phyloP scores from a whole-genome alignment of 2,797 vertebrate genomes.

The Peromyscus eremicus region DNA sequence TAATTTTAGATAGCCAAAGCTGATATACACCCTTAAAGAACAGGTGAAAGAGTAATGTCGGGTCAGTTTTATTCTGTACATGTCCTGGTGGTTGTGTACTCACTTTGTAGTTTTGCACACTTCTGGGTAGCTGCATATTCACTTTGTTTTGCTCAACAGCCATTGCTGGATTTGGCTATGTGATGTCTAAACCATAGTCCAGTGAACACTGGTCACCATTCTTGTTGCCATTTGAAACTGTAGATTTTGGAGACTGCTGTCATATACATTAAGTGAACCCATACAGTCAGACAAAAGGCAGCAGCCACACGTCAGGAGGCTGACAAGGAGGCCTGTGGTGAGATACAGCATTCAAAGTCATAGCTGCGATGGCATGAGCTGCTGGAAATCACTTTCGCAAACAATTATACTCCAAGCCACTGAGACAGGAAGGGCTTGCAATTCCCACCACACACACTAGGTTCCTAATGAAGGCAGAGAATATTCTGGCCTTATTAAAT shows the following conservation, averaged over 20 bases:
- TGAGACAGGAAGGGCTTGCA: conserved; percentile 28
- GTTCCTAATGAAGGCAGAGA: background rate
- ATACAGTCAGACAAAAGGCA: conserved; percentile 51
- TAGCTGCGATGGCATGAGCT: conserved; percentile 37
- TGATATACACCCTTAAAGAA: background rate
- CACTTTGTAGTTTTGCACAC: background rate
- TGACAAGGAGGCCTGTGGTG: conserved; percentile 46
- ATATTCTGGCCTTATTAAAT: conserved; percentile 30
- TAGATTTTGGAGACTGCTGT: background rate
- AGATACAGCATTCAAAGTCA: background rate
- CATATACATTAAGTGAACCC: background rate
- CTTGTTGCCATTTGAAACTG: background rate
- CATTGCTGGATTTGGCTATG: background rate
- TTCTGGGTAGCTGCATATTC: background rate
- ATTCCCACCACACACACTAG: background rate
- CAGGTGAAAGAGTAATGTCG: background rate
- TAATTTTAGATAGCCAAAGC: background rate
- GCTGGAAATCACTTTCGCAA: conserved; percentile 73
- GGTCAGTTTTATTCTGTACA: background rate
- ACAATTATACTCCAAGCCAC: conserved; percentile 43
- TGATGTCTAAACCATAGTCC: background rate
- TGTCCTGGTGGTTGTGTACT: background rate
- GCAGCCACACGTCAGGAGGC: conserved; percentile 35
- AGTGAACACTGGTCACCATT: background rate
- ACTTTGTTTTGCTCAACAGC: background rate